Conservation (phyloP, 2,113 vertebrate genomes). For the Phainopepla nitens region DNA sequence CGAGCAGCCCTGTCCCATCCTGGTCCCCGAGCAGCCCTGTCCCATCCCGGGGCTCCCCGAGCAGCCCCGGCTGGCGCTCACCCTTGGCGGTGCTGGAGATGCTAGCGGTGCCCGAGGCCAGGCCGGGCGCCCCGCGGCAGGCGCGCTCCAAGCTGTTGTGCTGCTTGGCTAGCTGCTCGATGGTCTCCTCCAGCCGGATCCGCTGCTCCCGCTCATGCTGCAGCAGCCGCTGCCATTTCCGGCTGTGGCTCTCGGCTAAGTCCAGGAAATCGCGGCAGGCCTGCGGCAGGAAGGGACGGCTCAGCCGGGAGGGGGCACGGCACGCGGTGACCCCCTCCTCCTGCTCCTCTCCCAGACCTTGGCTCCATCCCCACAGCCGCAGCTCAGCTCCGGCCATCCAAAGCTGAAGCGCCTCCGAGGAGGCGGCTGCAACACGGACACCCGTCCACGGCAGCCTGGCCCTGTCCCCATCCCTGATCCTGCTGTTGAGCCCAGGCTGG, state of each 20-base stretch:
- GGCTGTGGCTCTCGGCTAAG: slow-evolving; percentile 90
- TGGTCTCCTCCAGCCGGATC: slow-evolving; percentile 92
- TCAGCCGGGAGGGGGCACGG: background rate
- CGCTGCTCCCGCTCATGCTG: slow-evolving; percentile 97
- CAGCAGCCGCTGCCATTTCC: slow-evolving; percentile 92
- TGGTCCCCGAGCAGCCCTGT: accelerated
- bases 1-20: accelerated
- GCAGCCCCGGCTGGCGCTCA: slow-evolving; percentile 5
- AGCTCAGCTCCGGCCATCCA: accelerated
- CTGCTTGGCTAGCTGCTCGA: slow-evolving; percentile 96
- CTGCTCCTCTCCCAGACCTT: background rate
- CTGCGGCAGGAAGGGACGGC: slow-evolving; percentile 49
- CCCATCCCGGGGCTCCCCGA: accelerated
- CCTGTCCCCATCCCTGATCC: background rate
- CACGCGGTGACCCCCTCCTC: accelerated
- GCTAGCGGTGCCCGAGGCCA: slow-evolving; percentile 59
- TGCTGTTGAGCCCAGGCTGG: background rate
- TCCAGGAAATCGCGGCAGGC: slow-evolving; percentile 97
- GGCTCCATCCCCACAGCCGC: accelerated
- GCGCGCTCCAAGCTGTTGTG: slow-evolving; percentile 97
- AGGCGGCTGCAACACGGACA: accelerated
- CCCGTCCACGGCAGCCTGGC: accelerated
- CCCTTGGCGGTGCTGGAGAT: slow-evolving; percentile 74
- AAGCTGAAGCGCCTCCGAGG: accelerated
- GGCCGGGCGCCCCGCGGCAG: slow-evolving; percentile 85